A percentile compares a stretch with the other conserved stretches of the same genome.
These are phyloP conservation scores for Poecilia wingei DNA, from an alignment of 2,797 vertebrate species.

Conservation along the genomic window DNA sequence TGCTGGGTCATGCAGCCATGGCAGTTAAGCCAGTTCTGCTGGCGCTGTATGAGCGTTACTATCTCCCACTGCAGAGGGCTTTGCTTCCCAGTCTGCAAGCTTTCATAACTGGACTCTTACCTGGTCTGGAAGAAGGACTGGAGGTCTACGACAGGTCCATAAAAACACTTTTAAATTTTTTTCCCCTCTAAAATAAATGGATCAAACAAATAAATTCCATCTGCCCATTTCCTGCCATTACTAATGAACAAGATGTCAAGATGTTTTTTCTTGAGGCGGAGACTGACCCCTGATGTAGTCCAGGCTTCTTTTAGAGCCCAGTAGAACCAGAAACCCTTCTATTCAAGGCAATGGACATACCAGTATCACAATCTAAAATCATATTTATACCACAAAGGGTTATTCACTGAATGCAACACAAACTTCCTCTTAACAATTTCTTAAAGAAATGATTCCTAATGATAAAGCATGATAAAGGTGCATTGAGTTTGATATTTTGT, in stretches of 20 bases:
- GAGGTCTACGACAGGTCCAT: conserved; percentile 94
- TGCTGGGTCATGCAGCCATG: conserved; percentile 93
- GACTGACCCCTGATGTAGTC: background rate
- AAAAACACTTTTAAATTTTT: background rate
- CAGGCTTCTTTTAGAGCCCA: background rate
- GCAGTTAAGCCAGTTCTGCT: conserved; percentile 93
- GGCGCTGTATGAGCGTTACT: conserved; percentile 94
- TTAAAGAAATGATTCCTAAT: background rate
- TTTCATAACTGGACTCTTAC: conserved; percentile 92
- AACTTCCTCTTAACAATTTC: background rate
- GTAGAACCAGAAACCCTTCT: background rate
- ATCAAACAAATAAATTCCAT: background rate
- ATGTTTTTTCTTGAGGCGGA: background rate
- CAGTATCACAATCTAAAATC: no score
- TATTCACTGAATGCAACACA: no score
- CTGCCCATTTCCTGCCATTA: background rate
- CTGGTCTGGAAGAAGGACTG: conserved; percentile 95
- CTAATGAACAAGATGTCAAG: background rate
- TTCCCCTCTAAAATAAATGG: background rate
- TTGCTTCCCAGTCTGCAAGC: conserved; percentile 96
- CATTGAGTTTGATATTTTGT: background rate
- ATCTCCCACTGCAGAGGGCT: conserved; percentile 93
- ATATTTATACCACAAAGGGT: no score
- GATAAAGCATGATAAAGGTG: background rate
- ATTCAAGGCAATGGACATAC: background rate